A percentile compares a stretch with the other conserved stretches of the same genome.
Conservation (phyloP, 23 tunicate genomes). For the Clavelina lepadiformis region DNA sequence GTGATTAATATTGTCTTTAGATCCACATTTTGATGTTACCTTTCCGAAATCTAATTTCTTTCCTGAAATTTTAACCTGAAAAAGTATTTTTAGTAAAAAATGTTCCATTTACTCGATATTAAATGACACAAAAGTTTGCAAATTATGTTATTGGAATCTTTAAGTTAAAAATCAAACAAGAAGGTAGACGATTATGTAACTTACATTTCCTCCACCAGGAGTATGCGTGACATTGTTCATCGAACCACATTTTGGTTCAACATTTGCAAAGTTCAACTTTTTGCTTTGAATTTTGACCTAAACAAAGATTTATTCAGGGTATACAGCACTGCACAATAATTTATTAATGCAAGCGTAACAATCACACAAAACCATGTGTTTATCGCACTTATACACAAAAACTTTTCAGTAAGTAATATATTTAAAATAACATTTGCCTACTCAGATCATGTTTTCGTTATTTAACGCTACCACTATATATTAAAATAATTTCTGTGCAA, state of each 20-base stretch:
- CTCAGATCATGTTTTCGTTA: no score
- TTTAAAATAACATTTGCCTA: no score
- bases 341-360: background rate
- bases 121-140: no score
- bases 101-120: no score
- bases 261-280: constrained; percentile 21
- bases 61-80: constrained; percentile 61
- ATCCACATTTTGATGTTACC: constrained; percentile 19
- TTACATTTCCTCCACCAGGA: constrained; percentile 10
- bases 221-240: constrained; percentile 27
- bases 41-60: constrained; percentile 47
- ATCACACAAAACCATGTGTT: background rate
- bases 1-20: constrained; percentile 7
- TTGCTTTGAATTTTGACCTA: constrained; percentile 68
- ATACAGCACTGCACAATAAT: background rate
- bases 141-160: no score
- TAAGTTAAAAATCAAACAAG: no score
- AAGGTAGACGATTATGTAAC: no score
- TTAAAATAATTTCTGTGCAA: no score
- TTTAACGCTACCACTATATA: no score
- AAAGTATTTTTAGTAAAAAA: no score
- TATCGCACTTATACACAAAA: background rate
- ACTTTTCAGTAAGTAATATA: no score
- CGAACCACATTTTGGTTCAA: constrained; percentile 56
- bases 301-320: background rate